Evolutionary conservation across 1,140 invertebrate species (phyloP), one percentile per base, ranked within the genome.

Genomic region (Drosophila sulfurigaster): DNA sequence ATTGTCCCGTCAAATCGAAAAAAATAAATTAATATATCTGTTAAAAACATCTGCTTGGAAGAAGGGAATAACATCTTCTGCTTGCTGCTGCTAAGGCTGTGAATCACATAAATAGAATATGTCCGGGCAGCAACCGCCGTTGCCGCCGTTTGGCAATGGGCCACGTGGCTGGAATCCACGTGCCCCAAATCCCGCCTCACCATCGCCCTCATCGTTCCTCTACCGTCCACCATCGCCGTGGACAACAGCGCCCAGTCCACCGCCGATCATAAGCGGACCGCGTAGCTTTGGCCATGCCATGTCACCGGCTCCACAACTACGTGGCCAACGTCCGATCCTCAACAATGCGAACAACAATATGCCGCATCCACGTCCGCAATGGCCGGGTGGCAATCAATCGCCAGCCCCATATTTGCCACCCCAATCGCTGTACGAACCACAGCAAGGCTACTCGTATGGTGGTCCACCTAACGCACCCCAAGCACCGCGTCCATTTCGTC

Each of bases 201-300:
- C 91, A 13, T 92, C 91, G 32, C 93, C 94, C 25, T 94, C 94
- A 25, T 94, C 94, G 3, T 93, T 94, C 38, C 89, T 94, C 68
- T 95, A 95, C 88, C 94, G 95, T 45, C 94, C 95, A 10, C 93
- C 94, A 3, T 95, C 95, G 43, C 95, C 95, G 68, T 95, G 95
- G 94, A 88, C 82, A 41, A 86, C 83, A 51, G 91, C 91, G 58
- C 90, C 91, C 16, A 92, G 91, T 67, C 95, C 95, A 1, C 95
- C 95, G 10, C 95, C 95, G 2, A 93, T 94, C 32, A 94, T 94
- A 60, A 94, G 94, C 16, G 94, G 94, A 20, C 94, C 94, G 13
- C 91, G 94, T 51, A 72, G 91, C 10, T 91, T 83, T 38, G 90
- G 66, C 72, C 95, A 94, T 69, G 94, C 93, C 13, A 93, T 93